Evolutionary conservation across 2,797 vertebrate species (phyloP).

Genomic region (Stomatorhinus walkeri): DNA sequence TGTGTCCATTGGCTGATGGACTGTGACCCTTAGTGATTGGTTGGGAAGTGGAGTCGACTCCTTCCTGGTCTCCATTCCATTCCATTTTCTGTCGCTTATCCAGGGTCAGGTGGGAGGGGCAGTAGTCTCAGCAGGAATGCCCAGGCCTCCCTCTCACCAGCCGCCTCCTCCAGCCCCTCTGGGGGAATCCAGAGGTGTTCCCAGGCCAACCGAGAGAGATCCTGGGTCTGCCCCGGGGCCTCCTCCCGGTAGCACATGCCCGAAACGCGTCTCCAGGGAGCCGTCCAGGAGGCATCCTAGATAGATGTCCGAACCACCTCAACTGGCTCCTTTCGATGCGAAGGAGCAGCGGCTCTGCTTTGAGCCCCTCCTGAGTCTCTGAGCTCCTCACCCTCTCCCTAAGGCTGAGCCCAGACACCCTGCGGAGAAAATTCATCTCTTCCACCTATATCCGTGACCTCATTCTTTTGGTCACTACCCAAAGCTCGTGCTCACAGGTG

Average conservation of each 20-base stretch:
- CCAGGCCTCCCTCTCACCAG: neutral
- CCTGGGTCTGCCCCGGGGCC: neutral
- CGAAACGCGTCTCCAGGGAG: neutral
- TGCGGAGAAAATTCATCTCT: neutral
- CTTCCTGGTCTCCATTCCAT: neutral
- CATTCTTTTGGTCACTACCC: neutral
- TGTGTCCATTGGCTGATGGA: neutral
- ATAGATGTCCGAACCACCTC: neutral
- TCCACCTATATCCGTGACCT: neutral
- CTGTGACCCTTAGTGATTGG: neutral
- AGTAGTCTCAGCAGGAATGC: neutral
- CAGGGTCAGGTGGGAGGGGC: neutral
- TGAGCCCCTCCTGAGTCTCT: neutral
- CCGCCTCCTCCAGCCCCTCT: neutral
- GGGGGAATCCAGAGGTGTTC: neutral
- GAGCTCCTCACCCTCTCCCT: neutral
- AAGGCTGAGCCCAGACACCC: neutral
- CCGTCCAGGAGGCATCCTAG: neutral
- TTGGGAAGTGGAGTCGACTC: neutral
- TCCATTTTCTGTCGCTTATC: neutral
- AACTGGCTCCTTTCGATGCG: neutral
- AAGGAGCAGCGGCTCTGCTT: neutral
- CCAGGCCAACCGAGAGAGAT: neutral
- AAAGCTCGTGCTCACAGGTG: neutral
- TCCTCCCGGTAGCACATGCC: neutral